Base-by-base conservation (phyloP, 2,113 vertebrate species). In the Myotis yumanensis region DNA sequence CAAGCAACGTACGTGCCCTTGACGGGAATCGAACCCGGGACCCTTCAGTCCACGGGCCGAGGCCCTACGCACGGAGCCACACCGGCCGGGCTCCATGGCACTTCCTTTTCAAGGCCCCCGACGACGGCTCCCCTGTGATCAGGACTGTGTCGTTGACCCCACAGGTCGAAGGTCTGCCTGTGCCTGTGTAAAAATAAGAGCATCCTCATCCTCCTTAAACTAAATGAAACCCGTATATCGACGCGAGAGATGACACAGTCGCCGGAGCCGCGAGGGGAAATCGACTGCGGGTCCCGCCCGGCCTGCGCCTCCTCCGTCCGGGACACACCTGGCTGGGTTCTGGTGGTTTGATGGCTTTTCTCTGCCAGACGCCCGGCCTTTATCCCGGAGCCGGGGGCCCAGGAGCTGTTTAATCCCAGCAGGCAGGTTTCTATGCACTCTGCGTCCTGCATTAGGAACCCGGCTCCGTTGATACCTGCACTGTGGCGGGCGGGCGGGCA, bases 341-440 rank as follows among this genome's bases (percentile, higher is more conserved):
- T 80, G 18, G 52, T 23, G 89, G 76, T 84, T 73, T 57, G 54
- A 4, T 71, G 93, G 86, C 84, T 91, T 94, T 87, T 77, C 68
- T 93, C 81, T 91, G 43, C 16, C 28, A 94, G 94, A 82, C 35
- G 16, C 46, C 23, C 81, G 57, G 81, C 88, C 22, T 94, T 84
- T 85, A 30, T 89, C 84, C 84, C 18, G 17, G 37, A 89, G 77
- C 83, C 64, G 4, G 79, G n/a, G 83, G 68, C 48, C 83, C 59
- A 11, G 68, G 76, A 94, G 79, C 96, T 64, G 88, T 90, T 94
- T 96, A 95, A 96, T 93, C 75, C 95, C 80, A 94, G 94, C 95
- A 86, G 86, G 91, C 66, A 46, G 28, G 80, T 91, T 95, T 94
- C 96, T 88, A 90, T 73, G 83, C 93, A 77, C 87, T 96, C 89